Conservation (phyloP, 2,888 invertebrate genomes). For the Anaspis maculata region DNA sequence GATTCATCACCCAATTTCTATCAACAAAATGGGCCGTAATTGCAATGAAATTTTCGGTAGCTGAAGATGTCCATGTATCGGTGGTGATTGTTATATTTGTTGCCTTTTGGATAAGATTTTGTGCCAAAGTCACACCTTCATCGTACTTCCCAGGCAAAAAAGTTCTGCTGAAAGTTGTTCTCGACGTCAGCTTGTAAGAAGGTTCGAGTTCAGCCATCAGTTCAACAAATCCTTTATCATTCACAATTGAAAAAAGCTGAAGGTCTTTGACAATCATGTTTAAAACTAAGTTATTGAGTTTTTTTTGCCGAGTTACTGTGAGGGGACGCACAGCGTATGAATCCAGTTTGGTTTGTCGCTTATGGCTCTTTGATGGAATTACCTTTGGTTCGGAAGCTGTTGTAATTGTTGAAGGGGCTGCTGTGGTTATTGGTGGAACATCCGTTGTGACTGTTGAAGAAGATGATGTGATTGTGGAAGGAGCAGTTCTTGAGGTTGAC, state of each 20-base stretch:
- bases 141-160: constrained; percentile 4
- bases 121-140: neutral
- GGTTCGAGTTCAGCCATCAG: constrained; percentile 9
- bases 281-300: no score
- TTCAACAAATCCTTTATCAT: constrained; percentile 12
- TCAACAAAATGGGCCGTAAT: constrained; percentile 25
- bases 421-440: no score
- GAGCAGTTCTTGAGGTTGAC: neutral
- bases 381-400: no score
- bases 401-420: no score
- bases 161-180: constrained; percentile 7
- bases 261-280: constrained; percentile 8
- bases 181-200: constrained; percentile 7
- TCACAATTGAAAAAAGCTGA: no score
- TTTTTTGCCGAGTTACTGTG: no score
- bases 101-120: neutral
- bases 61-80: constrained; percentile 28
- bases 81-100: neutral
- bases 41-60: constrained; percentile 23
- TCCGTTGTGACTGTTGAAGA: neutral
- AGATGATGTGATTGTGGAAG: neutral
- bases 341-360: no score
- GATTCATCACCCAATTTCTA: constrained; percentile 20
- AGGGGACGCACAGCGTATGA: no score
- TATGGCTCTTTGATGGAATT: no score